phyloP scores from a whole-genome alignment of 2,797 vertebrate species.

The Allochrocebus solatus region DNA sequence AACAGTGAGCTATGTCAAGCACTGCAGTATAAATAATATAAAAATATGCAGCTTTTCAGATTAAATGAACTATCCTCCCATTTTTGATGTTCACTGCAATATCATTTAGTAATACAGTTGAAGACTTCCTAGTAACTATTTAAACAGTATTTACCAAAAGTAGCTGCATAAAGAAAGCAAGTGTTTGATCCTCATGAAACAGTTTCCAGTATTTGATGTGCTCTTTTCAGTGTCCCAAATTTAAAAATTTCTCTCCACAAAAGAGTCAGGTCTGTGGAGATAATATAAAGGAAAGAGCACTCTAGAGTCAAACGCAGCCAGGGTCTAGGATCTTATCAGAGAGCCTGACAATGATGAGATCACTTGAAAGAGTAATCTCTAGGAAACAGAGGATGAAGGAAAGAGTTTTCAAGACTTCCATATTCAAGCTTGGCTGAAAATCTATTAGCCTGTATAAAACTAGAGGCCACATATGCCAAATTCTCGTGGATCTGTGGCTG shows the following conservation, averaged over 20 bases:
- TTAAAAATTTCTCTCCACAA: not conserved
- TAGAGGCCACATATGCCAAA: not conserved
- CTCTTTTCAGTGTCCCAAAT: not conserved
- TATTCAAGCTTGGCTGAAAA: not conserved
- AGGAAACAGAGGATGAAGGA: not conserved
- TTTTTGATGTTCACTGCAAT: slow-evolving; percentile 55
- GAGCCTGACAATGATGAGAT: not conserved
- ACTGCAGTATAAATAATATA: slow-evolving; percentile 35
- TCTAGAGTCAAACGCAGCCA: not conserved
- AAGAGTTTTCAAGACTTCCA: not conserved
- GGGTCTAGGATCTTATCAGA: not conserved
- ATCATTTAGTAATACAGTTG: slow-evolving; percentile 64
- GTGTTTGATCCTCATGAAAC: slow-evolving; percentile 30
- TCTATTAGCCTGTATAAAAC: not conserved
- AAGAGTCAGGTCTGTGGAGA: not conserved
- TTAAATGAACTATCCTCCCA: slow-evolving; percentile 60
- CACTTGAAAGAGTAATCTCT: not conserved
- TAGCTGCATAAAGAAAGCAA: slow-evolving; percentile 29
- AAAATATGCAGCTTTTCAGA: slow-evolving; percentile 62
- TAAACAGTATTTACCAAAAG: slow-evolving; percentile 64
- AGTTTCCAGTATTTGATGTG: slow-evolving; percentile 43
- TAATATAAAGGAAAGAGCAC: not conserved
- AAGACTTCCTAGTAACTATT: slow-evolving; percentile 53
- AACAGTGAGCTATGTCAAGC: slow-evolving; percentile 58
- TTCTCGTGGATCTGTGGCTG: not conserved